Base-by-base conservation (phyloP, 2,888 invertebrate genomes). In the Drosophila siamana region DNA sequence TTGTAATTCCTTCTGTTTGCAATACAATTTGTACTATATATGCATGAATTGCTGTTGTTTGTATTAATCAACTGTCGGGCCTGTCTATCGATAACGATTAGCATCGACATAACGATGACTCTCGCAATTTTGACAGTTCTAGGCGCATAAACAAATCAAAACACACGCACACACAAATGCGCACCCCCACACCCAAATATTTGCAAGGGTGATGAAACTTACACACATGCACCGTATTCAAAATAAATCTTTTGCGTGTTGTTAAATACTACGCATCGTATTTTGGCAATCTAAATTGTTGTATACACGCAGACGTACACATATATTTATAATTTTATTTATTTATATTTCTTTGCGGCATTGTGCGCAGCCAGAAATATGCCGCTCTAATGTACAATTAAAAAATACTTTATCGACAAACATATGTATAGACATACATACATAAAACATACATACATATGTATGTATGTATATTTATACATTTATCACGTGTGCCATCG, bases 211-310 rank as follows among this genome's bases (percentile, higher is more conserved):
- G 43, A 6, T 43, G 43, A 43, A 30, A 40, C 43, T 28, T 28
- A 55, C 24, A 54, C 38, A 48, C 30, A 67, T 19, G 41, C 8
- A 40, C 5, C 5, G 15, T 57, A 50, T 55, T 48, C 48, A 19
- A 56, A 50, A 56, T 38, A 22, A 52, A 22, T 47, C 54, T 56
- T 72, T 55, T 28, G 64, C 78, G 69, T 66, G 79, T 85, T 68
- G 62, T 52, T 56, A 46, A 66, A 70, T 71, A 83, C 86, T 82
- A 83, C 86, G 86, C 82, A 85, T 83, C 71, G 71, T 62, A 68
- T 80, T 80, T 81, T 81, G 66, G 69, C 74, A 63, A 60, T 66
- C 66, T 48, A 63, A 70, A 66, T 46, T 24, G 40, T 55, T 52
- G 24, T 38, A 11, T 28, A 52, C 26, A 52, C 22, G 28, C 38